Conservation (phyloP, 2,888 invertebrate genomes). For the Polia nebulosa region DNA sequence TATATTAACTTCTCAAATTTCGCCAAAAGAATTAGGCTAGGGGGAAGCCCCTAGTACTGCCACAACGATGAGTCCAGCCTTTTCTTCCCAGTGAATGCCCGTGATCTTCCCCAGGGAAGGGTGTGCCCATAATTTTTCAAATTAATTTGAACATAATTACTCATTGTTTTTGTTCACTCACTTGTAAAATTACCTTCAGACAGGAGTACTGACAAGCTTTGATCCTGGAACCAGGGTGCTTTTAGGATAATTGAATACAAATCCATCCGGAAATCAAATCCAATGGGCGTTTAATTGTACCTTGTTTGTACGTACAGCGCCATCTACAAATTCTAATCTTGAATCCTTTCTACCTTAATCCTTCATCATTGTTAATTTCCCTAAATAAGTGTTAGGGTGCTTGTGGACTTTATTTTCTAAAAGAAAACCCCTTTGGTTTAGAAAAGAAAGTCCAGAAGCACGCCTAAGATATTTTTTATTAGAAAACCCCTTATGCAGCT, state of each 20-base stretch:
- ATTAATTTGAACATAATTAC: neutral
- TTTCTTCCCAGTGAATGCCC: neutral
- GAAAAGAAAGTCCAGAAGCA: too few relatives aligned
- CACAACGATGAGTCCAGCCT: too few relatives aligned
- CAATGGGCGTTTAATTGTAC: neutral
- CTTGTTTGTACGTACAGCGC: neutral
- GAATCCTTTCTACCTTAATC: neutral
- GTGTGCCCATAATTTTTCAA: neutral
- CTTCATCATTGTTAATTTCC: neutral
- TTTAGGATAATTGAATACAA: neutral
- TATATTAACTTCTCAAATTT: too few relatives aligned
- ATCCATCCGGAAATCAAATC: neutral
- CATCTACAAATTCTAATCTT: neutral
- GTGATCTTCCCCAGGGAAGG: neutral
- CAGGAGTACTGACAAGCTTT: neutral
- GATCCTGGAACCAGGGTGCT: neutral
- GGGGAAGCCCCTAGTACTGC: too few relatives aligned
- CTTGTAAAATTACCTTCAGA: neutral
- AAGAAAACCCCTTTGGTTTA: too few relatives aligned
- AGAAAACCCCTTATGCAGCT: too few relatives aligned
- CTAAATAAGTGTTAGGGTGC: too few relatives aligned
- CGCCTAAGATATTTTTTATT: too few relatives aligned
- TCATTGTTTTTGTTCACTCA: neutral
- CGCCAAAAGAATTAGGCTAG: too few relatives aligned
- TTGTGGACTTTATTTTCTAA: too few relatives aligned